Evolutionary conservation across 2,797 vertebrate genomes (phyloP), one percentile per base, ranked within the genome.

Genomic region (Galagoides demidoff): DNA sequence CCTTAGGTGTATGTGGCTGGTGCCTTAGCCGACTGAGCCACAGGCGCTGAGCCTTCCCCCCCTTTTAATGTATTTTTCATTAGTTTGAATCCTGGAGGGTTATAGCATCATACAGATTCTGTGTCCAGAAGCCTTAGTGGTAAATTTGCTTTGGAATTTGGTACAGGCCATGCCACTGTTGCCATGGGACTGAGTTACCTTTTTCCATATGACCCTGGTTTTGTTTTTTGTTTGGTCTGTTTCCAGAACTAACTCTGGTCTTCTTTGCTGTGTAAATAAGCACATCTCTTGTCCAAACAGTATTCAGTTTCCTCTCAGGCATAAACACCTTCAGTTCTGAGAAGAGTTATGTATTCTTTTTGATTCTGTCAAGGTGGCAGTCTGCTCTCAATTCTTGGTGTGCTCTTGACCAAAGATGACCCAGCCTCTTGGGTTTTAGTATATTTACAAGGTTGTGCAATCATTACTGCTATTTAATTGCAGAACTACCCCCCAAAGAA

Each of bases 391-490:
- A 49, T 49, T 49, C 49, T 49, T 49, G 49, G 49, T 49, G 49
- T 49, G 49, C 49, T 49, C 49, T 49, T 49, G 49, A 2, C 49
- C 49, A 49, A 49, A 49, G 49, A 49, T 49, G 49, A 49, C 13
- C 74, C 13, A 31, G 8, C 13, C 49, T 49, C 49, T 49, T 76
- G 4, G 7, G 39, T 85, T 82, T 81, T 89, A 61, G 20, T 95
- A 25, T 73, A 82, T 55, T 86, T 76, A 83, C 49, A 37, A 70
- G 25, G 10, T 92, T 70, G 25, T 77, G 5, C 34, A 81, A 37
- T n/a, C 55, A 83, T 92, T 43, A 78, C 68, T 77, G 10, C 20
- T 90, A 9, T 61, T 92, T 88, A 73, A 92, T 91, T 95, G 49
- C 3, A 45, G 8, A 74, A 61, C 10, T 57, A 92, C 49, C n/a